Conservation (phyloP, 1,140 invertebrate genomes). For the Drosophila kanapiae region DNA sequence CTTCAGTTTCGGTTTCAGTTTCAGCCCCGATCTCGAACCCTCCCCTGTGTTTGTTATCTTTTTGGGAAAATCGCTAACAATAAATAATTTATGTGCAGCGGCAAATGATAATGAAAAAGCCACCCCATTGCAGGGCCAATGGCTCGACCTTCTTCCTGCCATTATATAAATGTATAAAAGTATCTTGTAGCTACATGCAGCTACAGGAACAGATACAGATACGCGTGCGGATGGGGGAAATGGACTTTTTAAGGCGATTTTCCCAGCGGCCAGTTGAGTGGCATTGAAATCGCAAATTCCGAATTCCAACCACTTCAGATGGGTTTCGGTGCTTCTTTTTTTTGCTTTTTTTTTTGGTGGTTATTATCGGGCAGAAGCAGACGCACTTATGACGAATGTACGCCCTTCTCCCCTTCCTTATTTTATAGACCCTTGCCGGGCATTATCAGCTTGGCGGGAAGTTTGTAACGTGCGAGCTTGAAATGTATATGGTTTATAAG, state of each 20-base stretch:
- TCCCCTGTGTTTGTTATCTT: slow-evolving; percentile 63
- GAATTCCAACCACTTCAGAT: slow-evolving; percentile 78
- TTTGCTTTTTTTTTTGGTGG: slow-evolving; percentile 1
- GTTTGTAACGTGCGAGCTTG: not conserved
- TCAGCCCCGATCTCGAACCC: slow-evolving; percentile 16
- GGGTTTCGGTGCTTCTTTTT: slow-evolving; percentile 3
- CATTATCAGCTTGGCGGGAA: not conserved
- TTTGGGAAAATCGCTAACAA: slow-evolving; percentile 82
- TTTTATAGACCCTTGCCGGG: not conserved
- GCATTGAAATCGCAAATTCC: slow-evolving; percentile 72
- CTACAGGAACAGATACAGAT: slow-evolving; percentile 6
- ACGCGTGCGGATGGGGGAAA: slow-evolving; percentile 40
- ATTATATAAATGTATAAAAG: slow-evolving; percentile 41
- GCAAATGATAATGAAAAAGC: slow-evolving; percentile 82
- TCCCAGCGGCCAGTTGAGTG: slow-evolving; percentile 77
- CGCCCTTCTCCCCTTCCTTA: slow-evolving; percentile 8
- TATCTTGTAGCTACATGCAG: slow-evolving; percentile 24
- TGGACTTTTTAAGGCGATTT: slow-evolving; percentile 80
- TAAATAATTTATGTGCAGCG: slow-evolving; percentile 81
- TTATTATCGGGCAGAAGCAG: slow-evolving; percentile 70
- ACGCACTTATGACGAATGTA: slow-evolving; percentile 69
- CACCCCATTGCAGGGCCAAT: slow-evolving; percentile 73
- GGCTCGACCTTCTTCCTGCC: slow-evolving; percentile 60
- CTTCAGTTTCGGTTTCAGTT: not conserved
- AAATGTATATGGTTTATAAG: not conserved